Evolutionary conservation across 1,140 invertebrate species (phyloP), one percentile per base, ranked within the genome.

Genomic region (Zelostemma sp.): DNA sequence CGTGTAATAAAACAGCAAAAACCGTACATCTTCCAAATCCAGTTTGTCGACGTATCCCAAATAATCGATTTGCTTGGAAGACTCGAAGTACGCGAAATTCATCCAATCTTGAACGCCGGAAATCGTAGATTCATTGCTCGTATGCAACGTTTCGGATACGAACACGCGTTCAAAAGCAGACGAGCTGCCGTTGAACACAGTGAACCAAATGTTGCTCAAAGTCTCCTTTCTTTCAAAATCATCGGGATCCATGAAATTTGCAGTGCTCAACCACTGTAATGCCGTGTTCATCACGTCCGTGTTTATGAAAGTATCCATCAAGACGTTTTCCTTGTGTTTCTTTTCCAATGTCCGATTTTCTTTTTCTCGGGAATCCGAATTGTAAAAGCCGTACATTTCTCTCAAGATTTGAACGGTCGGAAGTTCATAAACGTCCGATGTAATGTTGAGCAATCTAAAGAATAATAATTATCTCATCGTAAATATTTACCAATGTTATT

Each of bases 111-210:
- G 94, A 46, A 95, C 85, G 11, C 95, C 95, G 69, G 88, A 86
- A 48, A 96, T 88, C 68, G 90, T 88, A 2, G 58, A 14, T 0
- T 25, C 88, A 85, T 69, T 89, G 88, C 80, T 6, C 4, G 60
- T 59, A n/a, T 67, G 41, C n/a, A 72, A 93, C 0, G 92, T 87
- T 87, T 97, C 95, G 1, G 93, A 92, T 0, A 95, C 85, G 77
- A 96, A 96, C n/a, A 94, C 88, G 73, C 96, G 93, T 81, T 96
- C 95, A 76, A 96, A 95, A 1, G 92, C 93, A 16, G 92, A 94
- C 31, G 93, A 94, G 1, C 92, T 89, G 0, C 93, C 87, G 1
- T 92, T 89, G 72, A 95, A 95, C 63, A 92, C 85, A 1, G 87
- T 90, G 74, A 95, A 94, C 93, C 93, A 95, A 46, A 95, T 88